Percentiles rank a stretch among this genome's conserved stretches.
These are phyloP conservation scores for Drosophila parvula DNA, from an alignment of 1,140 invertebrate genomes.

Conservation along the genomic window DNA sequence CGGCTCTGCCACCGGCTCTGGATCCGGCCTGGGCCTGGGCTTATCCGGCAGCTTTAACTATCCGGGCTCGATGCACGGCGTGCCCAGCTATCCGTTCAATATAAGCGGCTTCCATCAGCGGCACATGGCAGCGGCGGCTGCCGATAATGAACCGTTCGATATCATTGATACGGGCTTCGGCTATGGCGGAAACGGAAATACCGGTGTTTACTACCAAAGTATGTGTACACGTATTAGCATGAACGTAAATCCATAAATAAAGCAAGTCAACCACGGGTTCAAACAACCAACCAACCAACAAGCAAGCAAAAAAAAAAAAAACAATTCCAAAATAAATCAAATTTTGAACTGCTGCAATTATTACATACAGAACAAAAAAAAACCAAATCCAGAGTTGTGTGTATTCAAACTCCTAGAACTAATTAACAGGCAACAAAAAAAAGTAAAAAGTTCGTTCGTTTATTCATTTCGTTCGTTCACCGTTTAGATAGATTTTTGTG, in stretches of 20 bases:
- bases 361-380: conserved; percentile 4
- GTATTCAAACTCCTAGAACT: conserved; percentile 30
- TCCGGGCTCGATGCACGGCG: conserved; percentile 75
- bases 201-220: conserved; percentile 82
- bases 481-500: conserved; percentile 54
- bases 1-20: conserved; percentile 2
- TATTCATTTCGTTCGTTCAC: conserved; percentile 45
- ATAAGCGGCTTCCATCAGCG: conserved; percentile 83
- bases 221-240: conserved; percentile 81
- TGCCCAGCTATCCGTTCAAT: conserved; percentile 83
- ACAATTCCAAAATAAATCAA: conserved; percentile 14
- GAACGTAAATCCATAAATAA: conserved; percentile 74
- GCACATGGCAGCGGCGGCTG: conserved; percentile 71
- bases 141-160: conserved; percentile 78
- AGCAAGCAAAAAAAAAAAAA: conserved; percentile 15
- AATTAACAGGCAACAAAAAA: conserved; percentile 42
- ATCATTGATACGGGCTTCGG: conserved; percentile 79
- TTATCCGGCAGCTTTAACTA: conserved; percentile 70
- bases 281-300: conserved; percentile 35
- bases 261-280: conserved; percentile 41
- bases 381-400: conserved; percentile 31
- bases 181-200: conserved; percentile 74
- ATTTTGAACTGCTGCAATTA: conserved; percentile 25
- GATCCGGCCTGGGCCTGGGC: conserved; percentile 22
- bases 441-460: conserved; percentile 10